Evolutionary conservation across 2,113 vertebrate genomes (phyloP), one percentile per base, ranked within the genome.

Genomic region (Thalassoma bifasciatum): DNA sequence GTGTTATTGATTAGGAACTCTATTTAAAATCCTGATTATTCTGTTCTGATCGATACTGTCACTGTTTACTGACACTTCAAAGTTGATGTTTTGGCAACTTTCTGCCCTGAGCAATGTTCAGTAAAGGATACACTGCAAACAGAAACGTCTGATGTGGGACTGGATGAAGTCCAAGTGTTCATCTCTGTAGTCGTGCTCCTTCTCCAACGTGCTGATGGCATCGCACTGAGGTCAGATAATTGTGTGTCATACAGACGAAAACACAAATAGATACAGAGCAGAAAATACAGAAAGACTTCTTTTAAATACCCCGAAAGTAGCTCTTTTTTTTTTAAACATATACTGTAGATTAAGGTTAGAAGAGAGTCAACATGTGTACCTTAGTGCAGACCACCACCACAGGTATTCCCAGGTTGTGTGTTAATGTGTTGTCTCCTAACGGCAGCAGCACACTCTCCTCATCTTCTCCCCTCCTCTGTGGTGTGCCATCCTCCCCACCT

Each of bases 101-200:
- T 70, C 10, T 7, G 66, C 47, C 36, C 38, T n/a, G 8, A 10
- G 36, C 57, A 57, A 37, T 11, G 49, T 3, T 42, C 30, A 58
- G 19, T 66, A n/a, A 96, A 98, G 97, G 98, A 99, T 99, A 99
- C 97, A 98, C 1, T 98, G 96, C 92, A 99, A 95, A 93, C 98
- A 99, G 92, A 99, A 99, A 77, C 90, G 95, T 79, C 98, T 94
- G 93, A 99, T 94, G 91, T 99, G 94, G 40, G 95, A 98, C 88
- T 99, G 98, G 91, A 99, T 98, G 90, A 99, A 98, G 90, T 99
- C 98, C 0, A 99, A 95, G 93, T 99, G 98, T 89, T 99, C 98
- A 61, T 99, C 98, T 94, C 94, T 96, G 93, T 98, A 99, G 94
- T 99, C 98, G 19, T 99, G 96, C 73, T 99, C 98, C 91, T 99